Evolutionary conservation across 2,113 vertebrate genomes (phyloP), one percentile per base, ranked within the genome.

Genomic region (Fregetta grallaria): DNA sequence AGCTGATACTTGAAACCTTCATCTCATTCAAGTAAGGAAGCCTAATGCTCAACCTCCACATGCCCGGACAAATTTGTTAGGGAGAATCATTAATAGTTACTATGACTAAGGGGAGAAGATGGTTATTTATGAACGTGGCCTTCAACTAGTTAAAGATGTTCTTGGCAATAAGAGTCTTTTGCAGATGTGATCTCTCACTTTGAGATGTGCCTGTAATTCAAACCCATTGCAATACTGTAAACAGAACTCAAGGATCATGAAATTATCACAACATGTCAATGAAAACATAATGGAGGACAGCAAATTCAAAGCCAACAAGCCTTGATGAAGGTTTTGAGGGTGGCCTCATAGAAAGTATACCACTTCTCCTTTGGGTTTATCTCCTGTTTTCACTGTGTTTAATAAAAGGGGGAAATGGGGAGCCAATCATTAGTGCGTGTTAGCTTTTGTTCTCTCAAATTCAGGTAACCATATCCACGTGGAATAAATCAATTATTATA

Each of bases 1-100:
- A 92, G 82, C 27, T 67, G 58, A 49, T 36, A 59, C 26, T 11
- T 38, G n/a, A 97, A 92, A 83, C 38, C 8, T 71, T 32, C 40
- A 26, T 26, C 44, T 53, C 62, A 66, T 73, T 82, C 67, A 45
- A 75, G 71, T 26, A 72, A 66, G 12, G n/a, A n/a, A 83, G 32
- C 23, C 29, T 44, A 63, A 55, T 16, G 36, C 23, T 77, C 27
- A 80, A 27, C n/a, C 13, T 79, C 38, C 32, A 86, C 13, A 15
- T 18, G 34, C 10, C 61, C 0, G 0, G 34, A 62, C 0, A 11
- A 91, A 79, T 36, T 58, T 47, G 21, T 27, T 78, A 58, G 44
- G n/a, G 20, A 10, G 22, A 76, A 68, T 53, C 56, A 66, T 79
- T 73, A 77, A 62, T 3, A 67, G 36, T n/a, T 74, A 20, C 49